Evolutionary conservation across 2,797 vertebrate species (phyloP), one percentile per base, ranked within the genome.

Genomic region (Coregonus ussuriensis): DNA sequence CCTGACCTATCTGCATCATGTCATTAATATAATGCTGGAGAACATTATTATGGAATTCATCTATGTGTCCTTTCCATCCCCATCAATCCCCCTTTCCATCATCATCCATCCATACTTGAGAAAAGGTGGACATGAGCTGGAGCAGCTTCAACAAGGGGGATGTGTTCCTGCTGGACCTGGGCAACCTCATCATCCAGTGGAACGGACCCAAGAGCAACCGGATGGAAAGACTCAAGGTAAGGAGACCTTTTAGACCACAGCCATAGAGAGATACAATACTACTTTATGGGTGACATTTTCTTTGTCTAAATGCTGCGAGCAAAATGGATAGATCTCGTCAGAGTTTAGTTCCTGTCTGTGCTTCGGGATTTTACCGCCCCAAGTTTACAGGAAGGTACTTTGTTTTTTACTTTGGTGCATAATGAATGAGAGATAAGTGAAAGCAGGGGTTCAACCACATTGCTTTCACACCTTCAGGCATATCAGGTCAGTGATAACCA

Each of bases 181-280:
- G 96, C 1, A 96, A 93, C 66, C 85, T 96, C 41, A 96, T 97
- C 14, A 74, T 97, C 77, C 96, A 97, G 81, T 97, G 96, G 96
- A 97, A 97, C 0, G 96, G 96, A 2, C 95, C 96, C 0, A 89
- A 93, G 16, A 96, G 96, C 87, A 97, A 95, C 87, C 93, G 86
- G 14, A 92, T 94, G 0, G 96, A 97, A 84, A 93, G 0, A 74
- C 51, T 31, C 3, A 31, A 65, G 72, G 37, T 31, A 68, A 74
- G 37, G 37, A 47, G 1, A 37, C 33, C 21, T 69, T 37, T 18
- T 18, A 1, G 6, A 31, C 31, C 31, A 7, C 31, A 70, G 18
- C 37, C 33, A 21, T 4, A n/a, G 15, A 63, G 33, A 66, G 6
- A n/a, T 3, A 7, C 41, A 47, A 9, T 9, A 41, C 37, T 41